phyloP scores from a whole-genome alignment of 2,113 vertebrate genomes.

The rat (Rattus norvegicus) region GRCr8 NC_086020.1:144730501-144731000 shows the following conservation, averaged over 20 bases:
- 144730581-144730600: not conserved
- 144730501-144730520: not conserved
- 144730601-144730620: not conserved
- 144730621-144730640: not conserved
- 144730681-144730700: too few species aligned
- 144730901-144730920: not conserved
- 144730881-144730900: not conserved
- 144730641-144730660: too few species aligned
- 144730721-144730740: not conserved
- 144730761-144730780: not conserved
- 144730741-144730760: not conserved
- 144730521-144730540: too few species aligned
- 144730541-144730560: not conserved
- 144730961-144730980: too few species aligned
- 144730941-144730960: too few species aligned
- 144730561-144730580: not conserved
- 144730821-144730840: not conserved
- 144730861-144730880: not conserved
- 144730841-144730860: not conserved
- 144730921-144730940: too few species aligned
- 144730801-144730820: not conserved
- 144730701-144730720: not conserved
- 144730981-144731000: too few species aligned
- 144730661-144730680: too few species aligned
- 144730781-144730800: not conserved